These are phyloP conservation scores for Phortica variegata DNA, from an alignment of 1,140 invertebrate species.

Conservation along the genomic window DNA sequence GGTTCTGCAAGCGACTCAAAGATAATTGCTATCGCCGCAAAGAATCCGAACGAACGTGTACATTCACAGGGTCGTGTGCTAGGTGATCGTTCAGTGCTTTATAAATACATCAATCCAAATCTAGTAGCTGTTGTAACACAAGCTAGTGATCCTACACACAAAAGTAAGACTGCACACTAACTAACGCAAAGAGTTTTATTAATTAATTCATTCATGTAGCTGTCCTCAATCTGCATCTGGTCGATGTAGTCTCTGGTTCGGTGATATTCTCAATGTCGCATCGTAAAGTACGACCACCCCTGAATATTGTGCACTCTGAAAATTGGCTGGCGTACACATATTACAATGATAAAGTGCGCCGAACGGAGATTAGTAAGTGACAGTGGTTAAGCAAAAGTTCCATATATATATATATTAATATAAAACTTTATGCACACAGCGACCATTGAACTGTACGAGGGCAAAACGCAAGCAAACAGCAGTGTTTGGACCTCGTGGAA, in stretches of 20 bases:
- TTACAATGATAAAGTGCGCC: constrained; percentile 89
- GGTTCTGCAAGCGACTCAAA: constrained; percentile 63
- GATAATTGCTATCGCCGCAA: constrained; percentile 70
- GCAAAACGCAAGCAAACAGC: constrained; percentile 81
- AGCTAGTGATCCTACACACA: constrained; percentile 72
- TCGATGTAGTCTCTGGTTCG: constrained; percentile 88
- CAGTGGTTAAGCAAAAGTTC: background rate
- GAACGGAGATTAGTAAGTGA: constrained; percentile 76
- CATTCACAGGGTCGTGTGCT: constrained; percentile 95
- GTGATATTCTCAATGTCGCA: constrained; percentile 74
- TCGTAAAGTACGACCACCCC: constrained; percentile 76
- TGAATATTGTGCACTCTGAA: constrained; percentile 92
- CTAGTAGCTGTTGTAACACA: constrained; percentile 83
- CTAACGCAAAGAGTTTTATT: background rate
- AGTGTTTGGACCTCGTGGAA: constrained; percentile 83
- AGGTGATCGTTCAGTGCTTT: constrained; percentile 92
- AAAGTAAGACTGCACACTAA: constrained; percentile 61
- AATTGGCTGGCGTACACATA: constrained; percentile 96
- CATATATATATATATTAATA: background rate
- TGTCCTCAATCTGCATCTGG: constrained; percentile 73
- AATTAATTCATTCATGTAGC: constrained; percentile 17
- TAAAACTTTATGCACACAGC: constrained; percentile 53
- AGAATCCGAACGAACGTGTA: constrained; percentile 80
- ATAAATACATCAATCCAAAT: constrained; percentile 99
- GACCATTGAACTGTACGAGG: constrained; percentile 94